Evolutionary conservation across 2,888 invertebrate genomes (phyloP).

Genomic region (Apodemia duryi): DNA sequence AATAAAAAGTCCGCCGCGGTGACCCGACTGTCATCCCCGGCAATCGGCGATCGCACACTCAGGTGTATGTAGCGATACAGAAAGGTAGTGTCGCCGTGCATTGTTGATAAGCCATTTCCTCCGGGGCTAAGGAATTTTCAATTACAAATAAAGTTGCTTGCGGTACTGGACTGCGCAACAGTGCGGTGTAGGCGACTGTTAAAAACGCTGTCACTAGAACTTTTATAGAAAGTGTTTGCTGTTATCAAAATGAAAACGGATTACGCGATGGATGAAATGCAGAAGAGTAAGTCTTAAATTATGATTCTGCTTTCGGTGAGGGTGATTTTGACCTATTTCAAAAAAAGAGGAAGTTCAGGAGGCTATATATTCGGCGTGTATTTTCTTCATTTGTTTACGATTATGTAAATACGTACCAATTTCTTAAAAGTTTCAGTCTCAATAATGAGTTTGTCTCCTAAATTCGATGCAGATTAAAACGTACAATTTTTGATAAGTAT

Average conservation of each 20-base stretch:
- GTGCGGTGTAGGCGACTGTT: conserved; percentile 44
- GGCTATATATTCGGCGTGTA: neutral
- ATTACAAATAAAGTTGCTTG: conserved; percentile 58
- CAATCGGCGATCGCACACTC: conserved; percentile 45
- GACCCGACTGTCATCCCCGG: conserved; percentile 48
- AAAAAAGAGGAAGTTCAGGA: neutral
- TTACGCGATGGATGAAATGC: conserved; percentile 76
- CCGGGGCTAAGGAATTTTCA: conserved; percentile 54
- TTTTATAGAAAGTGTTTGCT: conserved; percentile 51
- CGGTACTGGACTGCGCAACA: conserved; percentile 49
- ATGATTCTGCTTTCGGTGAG: conserved; percentile 8
- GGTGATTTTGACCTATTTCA: neutral
- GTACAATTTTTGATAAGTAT: too few relatives aligned
- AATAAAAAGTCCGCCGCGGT: conserved; percentile 60
- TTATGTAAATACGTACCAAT: neutral
- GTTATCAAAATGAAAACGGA: conserved; percentile 71
- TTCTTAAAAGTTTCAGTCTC: neutral
- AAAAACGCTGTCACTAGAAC: conserved; percentile 43
- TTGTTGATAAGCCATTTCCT: conserved; percentile 31
- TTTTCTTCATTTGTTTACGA: neutral
- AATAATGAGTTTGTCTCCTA: too few relatives aligned
- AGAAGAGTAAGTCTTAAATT: conserved; percentile 64
- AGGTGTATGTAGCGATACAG: conserved; percentile 55
- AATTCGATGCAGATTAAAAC: neutral
- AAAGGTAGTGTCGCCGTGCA: conserved; percentile 51